Percentiles rank a stretch among this genome's conserved stretches.
Evolutionary conservation across 1,140 invertebrate species (phyloP).

Genomic region (Drosophila tani): DNA sequence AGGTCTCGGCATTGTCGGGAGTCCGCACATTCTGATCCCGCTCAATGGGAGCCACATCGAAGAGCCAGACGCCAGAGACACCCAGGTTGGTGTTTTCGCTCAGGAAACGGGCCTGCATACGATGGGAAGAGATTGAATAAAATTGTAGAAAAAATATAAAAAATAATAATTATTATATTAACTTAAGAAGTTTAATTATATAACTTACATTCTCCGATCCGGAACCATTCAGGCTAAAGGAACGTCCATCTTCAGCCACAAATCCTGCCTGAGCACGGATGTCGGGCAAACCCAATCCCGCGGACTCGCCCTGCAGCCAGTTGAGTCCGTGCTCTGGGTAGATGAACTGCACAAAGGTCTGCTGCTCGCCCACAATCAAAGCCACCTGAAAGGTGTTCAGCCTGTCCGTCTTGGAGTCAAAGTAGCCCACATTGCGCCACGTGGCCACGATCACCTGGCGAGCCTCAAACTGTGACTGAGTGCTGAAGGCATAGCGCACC

Average conservation of each 20-base stretch:
- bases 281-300: constrained; percentile 90
- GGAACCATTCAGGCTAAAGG: constrained; percentile 91
- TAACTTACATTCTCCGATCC: constrained; percentile 94
- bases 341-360: constrained; percentile 93
- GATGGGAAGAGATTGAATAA: no score
- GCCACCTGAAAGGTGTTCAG: constrained; percentile 87
- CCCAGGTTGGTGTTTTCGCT: constrained; percentile 90
- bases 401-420: constrained; percentile 85
- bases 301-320: constrained; percentile 93
- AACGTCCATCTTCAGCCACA: constrained; percentile 91
- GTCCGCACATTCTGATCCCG: constrained; percentile 87
- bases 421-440: constrained; percentile 89
- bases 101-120: constrained; percentile 89
- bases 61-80: constrained; percentile 94
- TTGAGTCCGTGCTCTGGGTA: constrained; percentile 95
- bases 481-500: constrained; percentile 90
- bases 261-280: constrained; percentile 97
- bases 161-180: not conserved
- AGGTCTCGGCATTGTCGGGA: constrained; percentile 88
- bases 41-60: constrained; percentile 90
- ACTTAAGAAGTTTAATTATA: no score
- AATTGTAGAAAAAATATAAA: not conserved
- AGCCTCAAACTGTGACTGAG: constrained; percentile 88
- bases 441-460: constrained; percentile 88
- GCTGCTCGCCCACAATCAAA: constrained; percentile 92